phyloP scores from a whole-genome alignment of 2,113 vertebrate species.

The Nothobranchius kuhntae region DNA sequence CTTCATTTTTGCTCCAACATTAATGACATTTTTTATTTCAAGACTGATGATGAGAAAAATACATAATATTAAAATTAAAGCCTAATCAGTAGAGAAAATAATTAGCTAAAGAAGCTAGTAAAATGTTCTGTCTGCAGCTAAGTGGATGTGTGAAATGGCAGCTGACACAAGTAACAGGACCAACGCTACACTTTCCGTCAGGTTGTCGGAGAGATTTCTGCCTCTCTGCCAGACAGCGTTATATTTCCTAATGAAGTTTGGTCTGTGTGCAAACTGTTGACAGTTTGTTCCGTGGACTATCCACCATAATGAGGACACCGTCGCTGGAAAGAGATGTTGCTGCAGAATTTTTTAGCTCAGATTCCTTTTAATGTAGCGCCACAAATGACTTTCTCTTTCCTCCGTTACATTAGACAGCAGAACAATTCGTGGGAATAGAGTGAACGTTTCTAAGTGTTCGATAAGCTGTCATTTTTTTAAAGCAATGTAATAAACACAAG shows the following conservation, averaged over 20 bases:
- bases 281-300: constrained; percentile 19
- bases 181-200: neutral
- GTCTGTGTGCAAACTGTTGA: constrained; percentile 23
- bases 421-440: neutral
- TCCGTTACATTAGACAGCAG: neutral
- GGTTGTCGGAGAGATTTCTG: constrained; percentile 12
- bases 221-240: neutral
- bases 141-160: neutral
- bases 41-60: neutral
- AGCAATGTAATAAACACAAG: too few species aligned
- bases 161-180: neutral
- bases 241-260: constrained; percentile 16
- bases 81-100: neutral
- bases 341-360: constrained; percentile 2
- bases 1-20: too few species aligned
- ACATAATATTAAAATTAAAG: too few species aligned
- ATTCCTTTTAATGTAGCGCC: neutral
- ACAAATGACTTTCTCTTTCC: neutral
- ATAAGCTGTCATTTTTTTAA: neutral
- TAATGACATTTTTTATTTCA: constrained; percentile 5
- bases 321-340: constrained; percentile 12
- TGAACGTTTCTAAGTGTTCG: neutral
- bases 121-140: neutral
- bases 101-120: neutral
- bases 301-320: constrained; percentile 25